phyloP scores from a whole-genome alignment of 2,113 vertebrate species.

The Vanacampus margaritifer region DNA sequence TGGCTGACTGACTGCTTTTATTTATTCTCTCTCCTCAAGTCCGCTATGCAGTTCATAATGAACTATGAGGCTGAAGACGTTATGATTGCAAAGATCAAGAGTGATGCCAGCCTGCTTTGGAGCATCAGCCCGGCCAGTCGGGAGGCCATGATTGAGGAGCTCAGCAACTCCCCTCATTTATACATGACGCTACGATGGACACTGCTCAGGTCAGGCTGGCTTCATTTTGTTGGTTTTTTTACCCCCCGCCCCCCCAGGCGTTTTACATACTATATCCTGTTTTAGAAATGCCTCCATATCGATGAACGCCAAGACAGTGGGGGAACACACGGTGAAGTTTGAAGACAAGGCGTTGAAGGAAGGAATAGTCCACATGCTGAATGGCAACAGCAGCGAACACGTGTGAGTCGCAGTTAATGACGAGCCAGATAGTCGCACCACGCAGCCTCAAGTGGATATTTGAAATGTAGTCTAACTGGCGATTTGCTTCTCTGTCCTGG shows the following conservation, averaged over 20 bases:
- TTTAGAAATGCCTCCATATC: conserved; percentile 73
- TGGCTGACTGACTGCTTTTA: too few species aligned
- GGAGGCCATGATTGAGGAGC: conserved; percentile 60
- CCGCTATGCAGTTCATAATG: conserved; percentile 64
- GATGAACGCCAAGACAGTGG: conserved; percentile 65
- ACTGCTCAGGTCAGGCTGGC: conserved; percentile 59
- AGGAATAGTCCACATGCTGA: conserved; percentile 70
- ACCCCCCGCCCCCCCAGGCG: too few species aligned
- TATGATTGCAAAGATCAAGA: conserved; percentile 68
- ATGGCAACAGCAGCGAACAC: conserved; percentile 58
- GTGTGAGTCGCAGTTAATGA: conserved; percentile 57
- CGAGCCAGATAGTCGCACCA: background rate
- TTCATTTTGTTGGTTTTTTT: background rate
- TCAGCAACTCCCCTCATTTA: conserved; percentile 63
- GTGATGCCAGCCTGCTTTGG: conserved; percentile 72
- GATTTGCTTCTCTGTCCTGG: conserved; percentile 9
- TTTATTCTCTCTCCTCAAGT: conserved; percentile 24
- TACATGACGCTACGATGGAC: conserved; percentile 59
- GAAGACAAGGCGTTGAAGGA: conserved; percentile 56
- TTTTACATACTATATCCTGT: background rate
- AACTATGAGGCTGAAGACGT: conserved; percentile 64
- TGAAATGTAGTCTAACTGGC: background rate
- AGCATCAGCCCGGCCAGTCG: conserved; percentile 65
- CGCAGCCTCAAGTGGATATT: background rate
- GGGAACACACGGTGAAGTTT: conserved; percentile 71